Evolutionary conservation across 2,113 vertebrate genomes (phyloP).

Genomic region (Thalassarche chlororhynchos): DNA sequence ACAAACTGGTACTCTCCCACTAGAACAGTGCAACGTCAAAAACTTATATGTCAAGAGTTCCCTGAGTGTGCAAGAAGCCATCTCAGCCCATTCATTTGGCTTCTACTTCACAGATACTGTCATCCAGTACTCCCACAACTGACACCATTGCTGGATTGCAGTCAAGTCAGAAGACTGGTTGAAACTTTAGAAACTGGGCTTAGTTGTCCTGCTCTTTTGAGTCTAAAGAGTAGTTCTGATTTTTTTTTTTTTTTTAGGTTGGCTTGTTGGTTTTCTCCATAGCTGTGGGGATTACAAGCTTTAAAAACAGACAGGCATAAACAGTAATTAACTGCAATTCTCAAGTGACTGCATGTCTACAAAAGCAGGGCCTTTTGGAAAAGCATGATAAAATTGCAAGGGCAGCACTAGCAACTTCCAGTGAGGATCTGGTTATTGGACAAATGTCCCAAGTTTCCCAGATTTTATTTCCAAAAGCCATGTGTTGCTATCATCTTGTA

Average conservation of each 20-base stretch:
- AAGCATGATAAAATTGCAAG: neutral
- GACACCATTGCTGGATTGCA: neutral
- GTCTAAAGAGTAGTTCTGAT: neutral
- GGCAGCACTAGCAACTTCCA: neutral
- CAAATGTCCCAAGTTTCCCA: neutral
- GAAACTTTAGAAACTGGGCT: neutral
- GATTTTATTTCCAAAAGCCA: neutral
- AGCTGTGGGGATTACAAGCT: constrained; percentile 4
- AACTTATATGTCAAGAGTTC: neutral
- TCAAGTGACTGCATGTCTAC: constrained; percentile 14
- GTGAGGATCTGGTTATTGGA: neutral
- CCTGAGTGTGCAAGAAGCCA: neutral
- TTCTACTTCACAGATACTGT: neutral
- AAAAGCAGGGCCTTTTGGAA: neutral
- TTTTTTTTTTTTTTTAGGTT: neutral
- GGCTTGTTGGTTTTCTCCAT: neutral
- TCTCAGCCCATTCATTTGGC: neutral
- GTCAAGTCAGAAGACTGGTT: neutral
- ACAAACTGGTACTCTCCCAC: neutral
- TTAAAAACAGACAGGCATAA: constrained; percentile 21
- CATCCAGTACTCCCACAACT: neutral
- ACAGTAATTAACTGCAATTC: constrained; percentile 40
- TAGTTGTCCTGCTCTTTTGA: neutral
- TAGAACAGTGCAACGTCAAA: neutral
- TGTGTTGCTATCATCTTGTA: neutral